Base-by-base conservation (phyloP, 2,888 invertebrate species). In the Alloscopus bannaensis region DNA sequence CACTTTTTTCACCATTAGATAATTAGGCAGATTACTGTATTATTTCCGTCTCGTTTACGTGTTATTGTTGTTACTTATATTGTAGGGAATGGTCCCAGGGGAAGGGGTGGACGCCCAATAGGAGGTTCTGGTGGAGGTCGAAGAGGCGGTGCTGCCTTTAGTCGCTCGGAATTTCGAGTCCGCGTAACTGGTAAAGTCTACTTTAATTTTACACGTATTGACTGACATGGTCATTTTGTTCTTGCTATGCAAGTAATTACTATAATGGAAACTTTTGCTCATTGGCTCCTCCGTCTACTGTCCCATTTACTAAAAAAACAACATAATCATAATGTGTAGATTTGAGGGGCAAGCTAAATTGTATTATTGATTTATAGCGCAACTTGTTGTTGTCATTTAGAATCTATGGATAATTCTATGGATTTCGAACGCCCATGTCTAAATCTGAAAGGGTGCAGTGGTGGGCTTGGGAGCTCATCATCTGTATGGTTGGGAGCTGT, bases 361-460 rank as follows among this genome's bases (percentile, higher is more conserved):
- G 29, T 69, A 26, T 55, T 69, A 45, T 59, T 70, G 70, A 59
- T 57, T 70, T 57, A 70, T 45, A 70, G 70, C 70, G 57, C 59
- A 57, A 36, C 57, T 70, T 70, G 70, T 70, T 70, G 70, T n/a
- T 70, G 70, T 70, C 70, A 70, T 70, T 70, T 70, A 70, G 70
- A 70, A 70, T 70, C 70, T 70, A 70, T 70, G 70, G 70, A 70
- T 70, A 70, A 70, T 70, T 70, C 70, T 70, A 70, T 70, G 70
- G 70, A 70, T 70, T 70, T 26, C 70, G 59, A 70, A 70, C 70
- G 70, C 42, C 70, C 70, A 59, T 70, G 57, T 50, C 68, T 68
- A 68, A 68, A 26, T 55, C 31, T 28, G 59, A 70, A 70, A 70
- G 59, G 70, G 70, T 70, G 59, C 59, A 59, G 70, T 59, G 70